These are phyloP conservation scores for Piprites chloris DNA, from an alignment of 2,113 vertebrate species.

Conservation along the genomic window DNA sequence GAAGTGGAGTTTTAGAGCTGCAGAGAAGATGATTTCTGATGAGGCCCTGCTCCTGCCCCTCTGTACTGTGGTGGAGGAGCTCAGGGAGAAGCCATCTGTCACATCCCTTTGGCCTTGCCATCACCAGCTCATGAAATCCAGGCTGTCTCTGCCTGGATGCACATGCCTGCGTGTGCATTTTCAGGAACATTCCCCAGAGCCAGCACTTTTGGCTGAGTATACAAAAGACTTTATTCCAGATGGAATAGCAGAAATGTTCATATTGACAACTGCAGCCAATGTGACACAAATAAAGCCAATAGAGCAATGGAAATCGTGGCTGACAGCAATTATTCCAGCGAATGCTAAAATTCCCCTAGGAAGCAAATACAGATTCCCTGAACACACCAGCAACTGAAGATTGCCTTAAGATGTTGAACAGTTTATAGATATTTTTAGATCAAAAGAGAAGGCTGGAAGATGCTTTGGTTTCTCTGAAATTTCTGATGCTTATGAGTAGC, in stretches of 20 bases:
- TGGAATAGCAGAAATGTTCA: neutral
- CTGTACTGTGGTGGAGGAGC: rapidly evolving
- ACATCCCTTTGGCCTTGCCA: neutral
- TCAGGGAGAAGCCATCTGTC: neutral
- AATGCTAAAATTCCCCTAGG: neutral
- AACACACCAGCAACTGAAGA: neutral
- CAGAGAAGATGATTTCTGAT: neutral
- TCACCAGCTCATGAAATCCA: neutral
- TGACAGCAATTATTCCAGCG: neutral
- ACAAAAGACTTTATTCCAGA: neutral
- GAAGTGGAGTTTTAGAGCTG: neutral
- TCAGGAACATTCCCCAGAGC: constrained; percentile 5
- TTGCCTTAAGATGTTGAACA: neutral
- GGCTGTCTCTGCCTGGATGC: neutral
- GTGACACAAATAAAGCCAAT: neutral
- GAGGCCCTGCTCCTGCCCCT: neutral
- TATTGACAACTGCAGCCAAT: neutral
- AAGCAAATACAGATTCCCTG: constrained; percentile 4
- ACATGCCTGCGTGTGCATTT: neutral
- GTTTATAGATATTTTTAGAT: constrained; percentile 25
- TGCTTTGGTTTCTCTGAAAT: neutral
- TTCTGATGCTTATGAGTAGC: neutral
- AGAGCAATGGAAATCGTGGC: neutral
- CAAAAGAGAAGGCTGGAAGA: constrained; percentile 17
- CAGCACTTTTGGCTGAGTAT: neutral